These are phyloP conservation scores for Drosophila lacertosa DNA, from an alignment of 1,140 invertebrate genomes.

Conservation along the genomic window DNA sequence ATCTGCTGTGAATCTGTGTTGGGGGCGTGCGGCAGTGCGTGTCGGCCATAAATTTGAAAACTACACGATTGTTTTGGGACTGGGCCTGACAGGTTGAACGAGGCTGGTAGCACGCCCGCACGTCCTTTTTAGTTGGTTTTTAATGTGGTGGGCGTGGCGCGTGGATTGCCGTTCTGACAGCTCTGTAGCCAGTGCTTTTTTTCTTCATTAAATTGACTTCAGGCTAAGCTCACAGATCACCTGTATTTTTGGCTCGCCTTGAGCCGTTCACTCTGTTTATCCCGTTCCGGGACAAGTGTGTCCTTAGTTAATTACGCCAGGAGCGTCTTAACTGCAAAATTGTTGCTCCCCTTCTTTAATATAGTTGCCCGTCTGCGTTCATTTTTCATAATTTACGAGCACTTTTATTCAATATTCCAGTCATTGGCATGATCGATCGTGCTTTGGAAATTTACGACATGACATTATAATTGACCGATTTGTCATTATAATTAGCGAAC, in stretches of 20 bases:
- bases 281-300: slow-evolving; percentile 32
- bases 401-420: slow-evolving; percentile 77
- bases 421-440: slow-evolving; percentile 66
- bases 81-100: slow-evolving; percentile 67
- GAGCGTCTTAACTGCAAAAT: not conserved
- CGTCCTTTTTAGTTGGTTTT: slow-evolving; percentile 74
- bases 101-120: slow-evolving; percentile 58
- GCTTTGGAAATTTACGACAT: slow-evolving; percentile 72
- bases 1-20: slow-evolving; percentile 30
- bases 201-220: slow-evolving; percentile 63
- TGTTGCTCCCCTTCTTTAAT: slow-evolving; percentile 38
- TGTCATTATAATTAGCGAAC: slow-evolving; percentile 78
- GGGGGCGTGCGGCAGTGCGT: slow-evolving; percentile 67
- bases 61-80: slow-evolving; percentile 55
- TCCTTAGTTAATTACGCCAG: slow-evolving; percentile 12
- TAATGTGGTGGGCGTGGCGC: slow-evolving; percentile 70
- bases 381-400: slow-evolving; percentile 63
- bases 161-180: slow-evolving; percentile 71
- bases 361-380: slow-evolving; percentile 44
- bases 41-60: slow-evolving; percentile 79
- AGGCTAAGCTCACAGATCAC: slow-evolving; percentile 30
- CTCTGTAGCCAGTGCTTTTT: slow-evolving; percentile 50
- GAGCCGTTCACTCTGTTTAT: slow-evolving; percentile 28
- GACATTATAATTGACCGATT: slow-evolving; percentile 82
- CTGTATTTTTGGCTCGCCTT: slow-evolving; percentile 43